These are phyloP conservation scores for Limnephilus rhombicus DNA, from an alignment of 2,888 invertebrate species.

Conservation along the genomic window DNA sequence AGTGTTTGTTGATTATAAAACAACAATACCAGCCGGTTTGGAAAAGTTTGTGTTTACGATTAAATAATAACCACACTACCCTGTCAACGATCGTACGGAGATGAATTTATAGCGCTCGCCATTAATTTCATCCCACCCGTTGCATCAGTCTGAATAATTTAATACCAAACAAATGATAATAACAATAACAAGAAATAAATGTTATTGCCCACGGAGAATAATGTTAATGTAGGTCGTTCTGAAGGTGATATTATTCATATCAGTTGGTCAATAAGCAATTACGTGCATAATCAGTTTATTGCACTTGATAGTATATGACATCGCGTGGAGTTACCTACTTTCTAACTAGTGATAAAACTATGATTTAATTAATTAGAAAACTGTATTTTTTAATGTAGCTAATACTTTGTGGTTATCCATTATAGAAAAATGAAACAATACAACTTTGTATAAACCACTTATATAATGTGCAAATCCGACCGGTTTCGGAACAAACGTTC, in stretches of 20 bases:
- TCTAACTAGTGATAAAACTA: background rate
- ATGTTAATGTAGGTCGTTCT: constrained; percentile 30
- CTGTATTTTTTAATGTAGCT: too few relatives aligned
- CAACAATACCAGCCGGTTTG: background rate
- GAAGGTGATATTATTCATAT: constrained; percentile 25
- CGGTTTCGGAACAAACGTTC: too few relatives aligned
- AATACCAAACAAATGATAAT: background rate
- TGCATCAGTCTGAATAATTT: background rate
- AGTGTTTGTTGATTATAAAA: background rate
- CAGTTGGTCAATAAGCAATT: background rate
- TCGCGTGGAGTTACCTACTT: too few relatives aligned
- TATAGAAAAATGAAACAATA: too few relatives aligned
- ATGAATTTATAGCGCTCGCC: background rate
- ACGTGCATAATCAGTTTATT: background rate
- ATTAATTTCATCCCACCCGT: background rate
- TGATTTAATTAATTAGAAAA: too few relatives aligned
- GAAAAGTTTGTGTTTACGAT: background rate
- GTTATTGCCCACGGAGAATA: background rate
- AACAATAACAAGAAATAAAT: background rate
- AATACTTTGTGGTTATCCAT: too few relatives aligned
- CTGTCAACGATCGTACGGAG: background rate
- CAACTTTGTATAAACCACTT: too few relatives aligned
- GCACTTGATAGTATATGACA: background rate
- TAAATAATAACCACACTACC: background rate
- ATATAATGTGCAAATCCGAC: too few relatives aligned